phyloP scores from a whole-genome alignment of 2,888 invertebrate genomes.

The Trissolcus brochymenae region DNA sequence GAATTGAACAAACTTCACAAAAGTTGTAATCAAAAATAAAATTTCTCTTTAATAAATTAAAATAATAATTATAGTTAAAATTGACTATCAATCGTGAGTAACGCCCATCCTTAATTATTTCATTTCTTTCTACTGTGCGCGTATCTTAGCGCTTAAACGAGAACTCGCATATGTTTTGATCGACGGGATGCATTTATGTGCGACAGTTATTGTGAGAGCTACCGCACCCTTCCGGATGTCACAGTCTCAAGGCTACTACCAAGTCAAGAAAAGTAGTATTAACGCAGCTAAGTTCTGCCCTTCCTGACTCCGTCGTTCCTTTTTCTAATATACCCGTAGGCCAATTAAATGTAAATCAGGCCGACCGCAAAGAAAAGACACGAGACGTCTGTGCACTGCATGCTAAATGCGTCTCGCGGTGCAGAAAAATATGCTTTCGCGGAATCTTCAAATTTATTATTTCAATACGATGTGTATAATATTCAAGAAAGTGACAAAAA shows the following conservation, averaged over 20 bases:
- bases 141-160: too few species aligned
- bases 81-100: too few species aligned
- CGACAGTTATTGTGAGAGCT: constrained; percentile 66
- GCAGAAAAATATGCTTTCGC: constrained; percentile 48
- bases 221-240: constrained; percentile 73
- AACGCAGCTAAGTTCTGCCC: constrained; percentile 49
- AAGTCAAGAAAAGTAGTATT: constrained; percentile 44
- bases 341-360: constrained; percentile 57
- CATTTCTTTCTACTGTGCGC: too few species aligned
- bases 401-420: constrained; percentile 46
- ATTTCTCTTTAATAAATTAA: too few species aligned
- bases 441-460: constrained; percentile 22
- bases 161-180: constrained; percentile 57
- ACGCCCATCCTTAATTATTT: too few species aligned
- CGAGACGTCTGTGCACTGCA: constrained; percentile 39
- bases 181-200: constrained; percentile 71
- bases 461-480: constrained; percentile 15
- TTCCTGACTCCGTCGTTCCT: constrained; percentile 32
- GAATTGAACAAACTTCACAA: too few species aligned
- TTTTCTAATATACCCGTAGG: constrained; percentile 49
- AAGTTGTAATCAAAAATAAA: too few species aligned
- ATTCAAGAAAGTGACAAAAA: constrained; percentile 2
- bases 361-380: constrained; percentile 46
- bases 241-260: constrained; percentile 64
- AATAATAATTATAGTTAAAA: too few species aligned